Base-by-base conservation (phyloP, 2,113 vertebrate genomes). In the Opisthocomus hoazin region DNA sequence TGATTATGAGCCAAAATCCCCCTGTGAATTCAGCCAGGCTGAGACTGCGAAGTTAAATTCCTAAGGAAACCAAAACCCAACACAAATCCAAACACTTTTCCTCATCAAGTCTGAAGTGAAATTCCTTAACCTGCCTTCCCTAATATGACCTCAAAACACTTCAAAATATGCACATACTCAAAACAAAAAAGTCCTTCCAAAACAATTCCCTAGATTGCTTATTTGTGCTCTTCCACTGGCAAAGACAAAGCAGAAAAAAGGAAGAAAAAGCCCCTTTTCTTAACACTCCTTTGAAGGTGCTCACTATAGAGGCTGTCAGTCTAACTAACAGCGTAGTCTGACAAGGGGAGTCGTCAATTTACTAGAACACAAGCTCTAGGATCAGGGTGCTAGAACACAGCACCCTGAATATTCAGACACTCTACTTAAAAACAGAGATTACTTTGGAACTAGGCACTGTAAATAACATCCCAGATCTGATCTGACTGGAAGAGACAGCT, bases 281-380 rank as follows among this genome's bases (percentile, higher is more conserved):
- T 65, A 61, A 39, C 2, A 27, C 0, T 0, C 4, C 1, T 1
- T 36, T 84, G 45, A 60, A 90, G 29, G 8, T 12, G 51, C 37
- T 78, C 18, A 34, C 32, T 41, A 54, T 5, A 7, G 61, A 83
- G 46, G 54, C 34, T 50, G 27, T 22, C 36, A 60, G 45, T 14
- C 6, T 30, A 86, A 18, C 0, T 37, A 27, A 39, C 50, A 84
- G 56, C 1, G 3, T 5, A 41, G 21, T 21, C 34, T 46, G 37
- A 41, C 70, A 87, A 5, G 2, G 2, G 45, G 37, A 84, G 37
- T 10, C 66, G 24, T 24, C 46, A 57, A 15, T 21, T 61, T 27
- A n/a, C 24, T 12, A 58, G n/a, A 88, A 71, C 71, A 86, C 29
- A 22, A 24, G 24, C 10, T 89, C 46, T 30, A 63, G 41, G 29